Evolutionary conservation across 2,113 vertebrate genomes (phyloP).

Genomic region (Echinops telfairi): DNA sequence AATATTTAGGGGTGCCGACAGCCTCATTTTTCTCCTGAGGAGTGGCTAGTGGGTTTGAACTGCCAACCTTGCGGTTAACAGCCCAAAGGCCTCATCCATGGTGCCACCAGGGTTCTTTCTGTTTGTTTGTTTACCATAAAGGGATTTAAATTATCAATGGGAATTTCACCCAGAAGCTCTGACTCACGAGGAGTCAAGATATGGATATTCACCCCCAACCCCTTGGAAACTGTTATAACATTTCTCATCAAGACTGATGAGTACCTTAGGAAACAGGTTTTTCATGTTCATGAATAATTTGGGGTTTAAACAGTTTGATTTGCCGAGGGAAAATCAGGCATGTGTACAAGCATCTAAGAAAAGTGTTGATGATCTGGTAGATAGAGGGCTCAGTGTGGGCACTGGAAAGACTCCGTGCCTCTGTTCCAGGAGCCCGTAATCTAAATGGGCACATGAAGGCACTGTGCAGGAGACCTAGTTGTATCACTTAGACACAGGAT

Average conservation of each 20-base stretch:
- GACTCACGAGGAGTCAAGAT: neutral
- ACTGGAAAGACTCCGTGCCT: neutral
- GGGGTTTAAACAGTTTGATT: slow-evolving; percentile 51
- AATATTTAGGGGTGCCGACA: too few species aligned
- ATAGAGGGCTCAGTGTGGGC: neutral
- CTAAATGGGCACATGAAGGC: neutral
- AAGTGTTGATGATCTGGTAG: too few species aligned
- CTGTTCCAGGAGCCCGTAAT: slow-evolving; percentile 7
- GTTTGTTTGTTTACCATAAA: neutral
- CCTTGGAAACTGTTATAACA: slow-evolving; percentile 32
- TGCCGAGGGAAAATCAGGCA: neutral
- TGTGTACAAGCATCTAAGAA: neutral
- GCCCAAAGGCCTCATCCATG: too few species aligned
- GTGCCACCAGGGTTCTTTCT: too few species aligned
- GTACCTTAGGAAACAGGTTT: neutral
- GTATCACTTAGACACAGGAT: neutral
- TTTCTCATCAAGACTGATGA: neutral
- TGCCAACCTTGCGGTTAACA: too few species aligned
- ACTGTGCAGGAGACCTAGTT: neutral
- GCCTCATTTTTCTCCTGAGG: too few species aligned
- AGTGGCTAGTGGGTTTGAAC: too few species aligned
- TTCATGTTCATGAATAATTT: slow-evolving; percentile 43
- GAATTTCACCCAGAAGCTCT: neutral
- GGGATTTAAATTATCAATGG: neutral
- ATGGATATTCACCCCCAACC: neutral